Evolutionary conservation across 2,797 vertebrate genomes (phyloP), one percentile per base, ranked within the genome.

Genomic region (Semaprochilodus insignis): DNA sequence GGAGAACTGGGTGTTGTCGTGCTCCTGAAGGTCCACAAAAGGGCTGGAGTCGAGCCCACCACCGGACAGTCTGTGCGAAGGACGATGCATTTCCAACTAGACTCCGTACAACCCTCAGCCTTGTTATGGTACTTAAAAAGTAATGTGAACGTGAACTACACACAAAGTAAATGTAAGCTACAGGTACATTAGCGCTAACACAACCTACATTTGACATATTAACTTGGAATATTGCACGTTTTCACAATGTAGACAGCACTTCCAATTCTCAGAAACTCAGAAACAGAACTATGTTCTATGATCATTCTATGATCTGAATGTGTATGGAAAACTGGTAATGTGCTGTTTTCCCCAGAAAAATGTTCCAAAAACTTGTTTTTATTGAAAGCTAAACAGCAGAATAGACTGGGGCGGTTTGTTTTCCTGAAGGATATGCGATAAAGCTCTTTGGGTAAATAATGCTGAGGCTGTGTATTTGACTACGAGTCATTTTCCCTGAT

Each of bases 1-100:
- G 91, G 91, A 93, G 91, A 91, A 94, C 95, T 87, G 88, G 87
- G 23, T 84, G 85, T 88, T 89, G 93, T 93, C 94, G 91, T 93
- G 78, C 89, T 92, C 86, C 79, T 83, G 87, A 85, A 83, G 81
- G 74, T 77, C 84, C 73, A 88, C 90, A 89, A 80, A 86, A 91
- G 91, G 92, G 89, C 91, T 93, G 54, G 27, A 62, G 23, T 76
- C 52, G 74, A 44, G 40, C 51, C 23, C 72, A 59, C 36, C 44
- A 34, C 7, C 17, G 23, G 71, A 74, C 25, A 11, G 2, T 40
- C 21, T n/a, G 14, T 44, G 36, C n/a, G 36, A 76, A 74, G 31
- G 3, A 60, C 31, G 36, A 36, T 8, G 17, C n/a, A 62, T n/a
- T 62, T 62, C 16, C 54, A 52, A 72, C 34, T 3, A 55, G 52